Conservation (phyloP, 2,888 invertebrate genomes). For the Julus scandinavius region DNA sequence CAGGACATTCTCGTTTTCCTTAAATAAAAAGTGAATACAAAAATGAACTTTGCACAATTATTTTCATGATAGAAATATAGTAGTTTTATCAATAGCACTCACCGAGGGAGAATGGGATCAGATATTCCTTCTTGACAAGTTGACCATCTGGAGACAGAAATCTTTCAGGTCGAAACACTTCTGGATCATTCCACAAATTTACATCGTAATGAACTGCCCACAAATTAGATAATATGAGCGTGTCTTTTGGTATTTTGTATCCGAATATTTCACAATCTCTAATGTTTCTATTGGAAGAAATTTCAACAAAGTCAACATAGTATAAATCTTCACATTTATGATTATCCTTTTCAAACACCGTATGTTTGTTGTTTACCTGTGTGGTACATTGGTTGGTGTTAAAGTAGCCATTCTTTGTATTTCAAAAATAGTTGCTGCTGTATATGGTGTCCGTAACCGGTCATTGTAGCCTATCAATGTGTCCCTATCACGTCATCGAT, state of each 20-base stretch:
- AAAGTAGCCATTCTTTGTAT: slow-evolving; percentile 50
- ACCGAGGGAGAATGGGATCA: slow-evolving; percentile 26
- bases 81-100: background rate
- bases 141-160: slow-evolving; percentile 16
- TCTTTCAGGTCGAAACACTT: slow-evolving; percentile 13
- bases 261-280: background rate
- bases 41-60: background rate
- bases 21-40: background rate
- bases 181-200: slow-evolving; percentile 36
- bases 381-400: slow-evolving; percentile 53
- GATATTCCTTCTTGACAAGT: slow-evolving; percentile 6
- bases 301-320: background rate
- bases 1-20: slow-evolving; percentile 21
- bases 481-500: slow-evolving; percentile 53
- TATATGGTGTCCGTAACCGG: slow-evolving; percentile 50
- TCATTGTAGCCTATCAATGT: slow-evolving; percentile 50
- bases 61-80: background rate
- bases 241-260: slow-evolving; percentile 38
- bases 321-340: too few species aligned
- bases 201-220: slow-evolving; percentile 18
- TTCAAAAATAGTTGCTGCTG: slow-evolving; percentile 55
- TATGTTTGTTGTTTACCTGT: slow-evolving; percentile 34
- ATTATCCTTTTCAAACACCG: too few species aligned
- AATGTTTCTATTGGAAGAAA: background rate
- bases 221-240: background rate